phyloP scores from a whole-genome alignment of 2,113 vertebrate genomes.

The Mungos mungo region DNA sequence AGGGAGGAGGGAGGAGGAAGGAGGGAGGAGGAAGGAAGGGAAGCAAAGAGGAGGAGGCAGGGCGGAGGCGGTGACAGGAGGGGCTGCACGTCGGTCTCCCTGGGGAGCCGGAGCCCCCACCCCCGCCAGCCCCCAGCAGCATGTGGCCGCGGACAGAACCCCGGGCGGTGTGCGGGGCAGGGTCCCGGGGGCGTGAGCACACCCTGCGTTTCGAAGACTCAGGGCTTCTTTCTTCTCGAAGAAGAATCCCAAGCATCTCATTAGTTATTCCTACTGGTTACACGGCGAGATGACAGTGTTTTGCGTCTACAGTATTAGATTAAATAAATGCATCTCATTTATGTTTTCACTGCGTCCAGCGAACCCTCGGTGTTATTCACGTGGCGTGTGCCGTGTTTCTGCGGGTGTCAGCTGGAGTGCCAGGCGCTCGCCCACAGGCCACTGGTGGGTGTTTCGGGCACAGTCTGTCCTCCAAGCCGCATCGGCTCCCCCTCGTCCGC shows the following conservation, averaged over 20 bases:
- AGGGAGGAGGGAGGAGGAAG: too few relatives aligned
- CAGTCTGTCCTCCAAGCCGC: background rate
- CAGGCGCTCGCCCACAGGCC: too few relatives aligned
- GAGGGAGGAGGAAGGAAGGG: background rate
- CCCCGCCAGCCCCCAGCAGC: background rate
- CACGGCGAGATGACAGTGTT: background rate
- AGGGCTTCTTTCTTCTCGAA: too few relatives aligned
- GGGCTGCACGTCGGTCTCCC: accelerated
- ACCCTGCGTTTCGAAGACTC: too few relatives aligned
- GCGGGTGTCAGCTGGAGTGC: background rate
- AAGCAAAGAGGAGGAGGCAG: too few relatives aligned
- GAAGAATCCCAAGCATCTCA: background rate
- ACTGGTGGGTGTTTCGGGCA: background rate
- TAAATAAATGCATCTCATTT: background rate
- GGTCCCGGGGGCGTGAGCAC: background rate
- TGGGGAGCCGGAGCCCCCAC: too few relatives aligned
- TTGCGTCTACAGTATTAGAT: background rate
- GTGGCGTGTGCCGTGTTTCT: background rate
- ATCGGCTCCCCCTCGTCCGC: background rate
- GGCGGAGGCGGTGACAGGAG: background rate
- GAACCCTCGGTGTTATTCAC: background rate
- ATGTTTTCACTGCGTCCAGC: background rate
- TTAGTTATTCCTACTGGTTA: background rate
- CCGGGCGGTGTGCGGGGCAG: background rate
- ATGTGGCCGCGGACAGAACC: background rate